Base-by-base conservation (phyloP, 2,113 vertebrate genomes). In the Lepisosteus osseus region DNA sequence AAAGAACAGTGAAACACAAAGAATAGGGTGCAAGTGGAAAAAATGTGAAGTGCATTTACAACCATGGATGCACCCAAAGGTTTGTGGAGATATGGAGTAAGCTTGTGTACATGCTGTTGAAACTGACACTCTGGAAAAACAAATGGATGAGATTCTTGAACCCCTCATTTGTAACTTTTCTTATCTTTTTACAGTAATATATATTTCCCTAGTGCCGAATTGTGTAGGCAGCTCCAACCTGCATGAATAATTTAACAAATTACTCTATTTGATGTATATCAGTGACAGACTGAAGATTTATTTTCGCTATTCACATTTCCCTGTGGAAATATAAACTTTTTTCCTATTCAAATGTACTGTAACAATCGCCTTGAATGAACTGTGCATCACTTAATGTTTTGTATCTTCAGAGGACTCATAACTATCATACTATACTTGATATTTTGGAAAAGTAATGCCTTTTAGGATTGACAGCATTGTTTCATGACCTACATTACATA, bases 241-340 rank as follows among this genome's bases (percentile, higher is more conserved):
- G 62, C 42, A 74, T 78, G 74, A 77, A 77, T 80, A 73, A 83
- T 86, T 84, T 72, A 84, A 77, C 65, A 3, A 44, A 71, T 2
- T 3, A 57, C 80, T 68, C 0, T 29, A 80, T 85, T 83, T 86
- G 84, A 87, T 77, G 82, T 78, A 84, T 54, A 63, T 76, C 65
- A 72, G 70, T 29, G 11, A 74, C 77, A 68, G 78, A 59, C 76
- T 69, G 75, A 70, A 62, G 76, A 74, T 71, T 76, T 74, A 63
- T 7, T 66, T 51, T 56, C 62, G 65, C 61, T 51, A 2, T 54
- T 66, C 62, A 71, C 44, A 69, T 6, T 55, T 73, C 72, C 61
- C 55, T 63, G 14, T 64, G 72, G 65, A 76, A 54, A 44, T 59
- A 13, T 9, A 8, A 51, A 51, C 5, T 5, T 40, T 45, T 41